Conservation (phyloP, 2,113 vertebrate species). For the Perca schrenkii region DNA sequence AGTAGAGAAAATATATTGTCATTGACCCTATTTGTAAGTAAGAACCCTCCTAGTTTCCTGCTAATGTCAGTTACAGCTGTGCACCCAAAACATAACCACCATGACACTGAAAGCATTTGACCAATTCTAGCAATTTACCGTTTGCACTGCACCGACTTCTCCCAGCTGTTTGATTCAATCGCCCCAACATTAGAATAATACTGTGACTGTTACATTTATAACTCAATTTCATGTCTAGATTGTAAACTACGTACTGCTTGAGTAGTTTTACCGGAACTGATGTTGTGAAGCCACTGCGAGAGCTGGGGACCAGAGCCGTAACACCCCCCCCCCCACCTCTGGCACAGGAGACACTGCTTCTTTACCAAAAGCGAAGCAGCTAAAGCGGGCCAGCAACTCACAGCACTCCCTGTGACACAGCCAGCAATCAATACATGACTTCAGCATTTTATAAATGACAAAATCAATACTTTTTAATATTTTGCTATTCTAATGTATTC, state of each 20-base stretch:
- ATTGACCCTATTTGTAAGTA: background rate
- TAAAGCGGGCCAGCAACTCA: constrained; percentile 72
- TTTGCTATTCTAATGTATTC: constrained; percentile 87
- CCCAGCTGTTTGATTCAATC: background rate
- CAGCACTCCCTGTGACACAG: constrained; percentile 84
- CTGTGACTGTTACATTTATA: background rate
- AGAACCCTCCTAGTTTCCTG: background rate
- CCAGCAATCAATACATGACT: constrained; percentile 87
- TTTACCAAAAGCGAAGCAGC: constrained; percentile 5
- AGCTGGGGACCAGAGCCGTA: background rate
- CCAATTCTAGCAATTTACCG: background rate
- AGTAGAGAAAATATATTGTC: background rate
- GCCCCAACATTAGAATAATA: background rate
- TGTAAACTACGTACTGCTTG: background rate
- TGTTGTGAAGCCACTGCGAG: background rate
- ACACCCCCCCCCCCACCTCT: background rate
- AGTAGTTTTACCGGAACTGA: background rate
- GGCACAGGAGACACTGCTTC: constrained; percentile 5
- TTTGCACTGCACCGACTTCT: background rate
- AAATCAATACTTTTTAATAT: constrained; percentile 93
- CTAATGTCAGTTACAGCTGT: background rate
- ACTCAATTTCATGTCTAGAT: background rate
- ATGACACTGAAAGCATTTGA: background rate
- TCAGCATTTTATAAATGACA: constrained; percentile 88
- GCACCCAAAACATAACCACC: background rate